Base-by-base conservation (phyloP, 2,888 invertebrate genomes). In the Drosophila paranaensis region DNA sequence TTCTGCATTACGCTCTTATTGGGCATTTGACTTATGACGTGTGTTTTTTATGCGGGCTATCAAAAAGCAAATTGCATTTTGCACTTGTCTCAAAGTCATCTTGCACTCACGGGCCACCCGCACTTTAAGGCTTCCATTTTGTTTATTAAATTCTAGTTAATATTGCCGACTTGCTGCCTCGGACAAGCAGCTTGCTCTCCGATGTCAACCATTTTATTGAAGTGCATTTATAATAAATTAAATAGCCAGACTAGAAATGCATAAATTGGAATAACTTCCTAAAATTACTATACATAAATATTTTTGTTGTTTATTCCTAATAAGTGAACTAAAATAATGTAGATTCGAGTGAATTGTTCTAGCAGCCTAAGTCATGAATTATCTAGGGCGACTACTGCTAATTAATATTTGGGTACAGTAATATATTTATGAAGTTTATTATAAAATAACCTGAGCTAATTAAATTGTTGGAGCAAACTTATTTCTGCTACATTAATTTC, bases 61-160 rank as follows among this genome's bases (percentile, higher is more conserved):
- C 57, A 77, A 77, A 80, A 46, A 64, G 67, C 58, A 68, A 77
- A 80, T 77, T 55, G 63, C 77, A 64, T 77, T 77, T 71, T 80
- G 77, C 77, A 77, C 71, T 77, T 80, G 71, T 58, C 77, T 60
- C 76, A 50, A 63, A 75, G 14, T 63, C 56, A 57, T 74, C 57
- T 50, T 60, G 53, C 46, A 74, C 48, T 64, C 53, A 51, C 48
- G 45, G 40, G 40, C 65, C 54, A 51, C 37, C 58, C 42, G 35
- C 46, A 51, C 30, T 57, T 30, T 40, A 39, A 46, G 6, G 11
- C 20, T 27, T 40, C 14, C 4, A 6, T 27, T 14, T 42, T 51
- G 3, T 45, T 35, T 35, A 6, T n/a, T n/a, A 27, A 16, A 11
- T 25, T 25, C 3, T 35, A n/a, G 27, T 25, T 25, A 45, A 39